These are phyloP conservation scores for Pyrrhosoma nymphula DNA, from an alignment of 2,888 invertebrate genomes.

Conservation along the genomic window DNA sequence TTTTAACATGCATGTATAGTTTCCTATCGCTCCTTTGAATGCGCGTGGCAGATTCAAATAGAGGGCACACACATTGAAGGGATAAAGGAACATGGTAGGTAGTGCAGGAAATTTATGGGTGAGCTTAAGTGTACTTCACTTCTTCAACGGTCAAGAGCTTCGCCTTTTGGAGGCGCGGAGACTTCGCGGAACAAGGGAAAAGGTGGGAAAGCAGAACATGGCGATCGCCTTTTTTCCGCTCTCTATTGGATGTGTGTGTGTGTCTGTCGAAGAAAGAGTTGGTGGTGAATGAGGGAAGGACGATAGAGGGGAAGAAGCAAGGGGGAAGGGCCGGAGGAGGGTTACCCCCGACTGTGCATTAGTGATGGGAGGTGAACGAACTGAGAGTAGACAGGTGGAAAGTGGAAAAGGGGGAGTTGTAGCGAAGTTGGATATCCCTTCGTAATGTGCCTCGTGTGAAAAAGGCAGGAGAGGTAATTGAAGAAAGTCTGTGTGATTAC, in stretches of 20 bases:
- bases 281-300: neutral
- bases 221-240: neutral
- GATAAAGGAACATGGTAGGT: no score
- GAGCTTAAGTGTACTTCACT: neutral
- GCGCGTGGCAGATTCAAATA: no score
- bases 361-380: slow-evolving; percentile 3
- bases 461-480: no score
- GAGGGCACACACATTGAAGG: no score
- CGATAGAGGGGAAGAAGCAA: neutral
- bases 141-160: neutral
- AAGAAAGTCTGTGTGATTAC: no score
- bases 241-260: neutral
- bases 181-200: neutral
- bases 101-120: no score
- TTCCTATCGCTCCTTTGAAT: no score
- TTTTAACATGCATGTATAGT: no score
- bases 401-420: neutral
- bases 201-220: neutral
- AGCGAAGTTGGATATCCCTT: neutral
- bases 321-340: neutral
- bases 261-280: neutral
- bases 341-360: neutral
- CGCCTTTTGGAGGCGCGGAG: neutral
- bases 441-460: neutral
- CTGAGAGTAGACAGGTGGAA: neutral